Evolutionary conservation across 2,888 invertebrate species (phyloP), one percentile per base, ranked within the genome.

Genomic region (Eurois occulta): DNA sequence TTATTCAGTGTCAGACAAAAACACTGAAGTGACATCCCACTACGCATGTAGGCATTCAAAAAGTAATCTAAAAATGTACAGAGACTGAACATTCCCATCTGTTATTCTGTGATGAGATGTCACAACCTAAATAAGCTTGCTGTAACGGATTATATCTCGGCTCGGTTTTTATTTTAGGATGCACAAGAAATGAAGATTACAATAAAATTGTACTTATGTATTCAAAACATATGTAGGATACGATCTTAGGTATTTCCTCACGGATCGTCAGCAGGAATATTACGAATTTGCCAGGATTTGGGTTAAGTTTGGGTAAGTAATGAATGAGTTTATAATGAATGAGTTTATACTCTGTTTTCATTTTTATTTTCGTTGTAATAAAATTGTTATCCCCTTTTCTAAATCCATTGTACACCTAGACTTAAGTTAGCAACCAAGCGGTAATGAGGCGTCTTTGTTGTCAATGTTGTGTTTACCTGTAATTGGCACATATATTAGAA

Each of bases 21-120:
- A 77, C n/a, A 67, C n/a, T 62, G 46, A 81, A 70, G 70, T 75
- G 52, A 46, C 75, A 65, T 38, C 58, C 55, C 68, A 70, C 41
- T 46, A 60, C 66, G 28, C 72, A 69, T 69, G 72, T 65, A 69
- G 69, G 64, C 60, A 64, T 75, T 77, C 65, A 81, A 75, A 84
- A 84, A 81, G 77, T 81, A 81, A 84, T 81, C 69, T 84, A 67
- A 79, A 84, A 76, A 81, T 38, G 18, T 65, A 72, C 46, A 69
- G 32, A 67, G 62, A 43, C 38, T 72, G 68, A 79, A 75, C 73
- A 80, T 74, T 75, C 55, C 65, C 60, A 77, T 83, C 71, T 80
- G 76, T 73, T 68, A 68, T 73, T 58, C 72, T 72, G 72, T 84
- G 84, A 74, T 83, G 71, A 74, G 71, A 74, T 66, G 84, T 77